These are phyloP conservation scores for Dromiciops gliroides DNA, from an alignment of 2,113 vertebrate genomes.

Conservation along the genomic window DNA sequence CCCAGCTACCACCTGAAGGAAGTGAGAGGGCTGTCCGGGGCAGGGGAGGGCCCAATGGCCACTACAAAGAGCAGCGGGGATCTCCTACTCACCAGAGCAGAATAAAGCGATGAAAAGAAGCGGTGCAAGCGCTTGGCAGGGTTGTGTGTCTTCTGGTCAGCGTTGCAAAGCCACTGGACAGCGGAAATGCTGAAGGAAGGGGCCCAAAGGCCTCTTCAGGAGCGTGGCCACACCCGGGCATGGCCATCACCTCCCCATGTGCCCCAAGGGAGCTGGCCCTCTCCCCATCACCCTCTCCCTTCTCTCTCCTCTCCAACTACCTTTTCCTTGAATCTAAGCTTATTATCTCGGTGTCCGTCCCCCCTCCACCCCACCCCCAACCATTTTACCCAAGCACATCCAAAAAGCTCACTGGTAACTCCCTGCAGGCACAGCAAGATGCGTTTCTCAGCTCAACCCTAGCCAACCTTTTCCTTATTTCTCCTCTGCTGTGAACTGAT, in stretches of 20 bases:
- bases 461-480: not conserved
- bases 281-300: not conserved
- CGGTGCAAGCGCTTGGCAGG: constrained; percentile 91
- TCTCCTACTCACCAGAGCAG: constrained; percentile 88
- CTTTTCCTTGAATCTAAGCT: not conserved
- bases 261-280: not conserved
- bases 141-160: constrained; percentile 93
- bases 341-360: not conserved
- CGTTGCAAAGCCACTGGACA: constrained; percentile 98
- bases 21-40: not conserved
- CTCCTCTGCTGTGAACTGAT: not conserved
- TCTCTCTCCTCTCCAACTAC: not conserved
- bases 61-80: too few relatives aligned
- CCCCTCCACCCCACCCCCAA: too few relatives aligned
- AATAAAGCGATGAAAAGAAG: constrained; percentile 95
- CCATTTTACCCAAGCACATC: not conserved
- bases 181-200: constrained; percentile 91
- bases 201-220: not conserved
- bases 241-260: not conserved
- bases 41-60: not conserved
- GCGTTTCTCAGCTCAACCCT: not conserved
- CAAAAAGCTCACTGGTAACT: not conserved
- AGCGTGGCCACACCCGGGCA: not conserved
- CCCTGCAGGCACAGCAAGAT: not conserved
- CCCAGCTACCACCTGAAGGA: not conserved